phyloP scores from a whole-genome alignment of 2,888 invertebrate species.

The Agrotis puta region DNA sequence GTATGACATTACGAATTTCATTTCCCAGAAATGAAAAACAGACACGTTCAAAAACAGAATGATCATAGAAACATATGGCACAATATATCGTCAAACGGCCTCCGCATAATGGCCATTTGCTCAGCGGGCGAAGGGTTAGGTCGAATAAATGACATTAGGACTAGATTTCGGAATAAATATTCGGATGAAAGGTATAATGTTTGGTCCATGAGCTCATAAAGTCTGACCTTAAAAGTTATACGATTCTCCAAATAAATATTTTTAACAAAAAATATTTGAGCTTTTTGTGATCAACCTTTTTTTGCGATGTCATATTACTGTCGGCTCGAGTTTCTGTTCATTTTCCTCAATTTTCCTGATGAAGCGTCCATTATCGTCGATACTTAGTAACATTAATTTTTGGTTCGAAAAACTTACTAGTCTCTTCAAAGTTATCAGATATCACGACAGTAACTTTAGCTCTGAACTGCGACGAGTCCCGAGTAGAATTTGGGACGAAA shows the following conservation, averaged over 20 bases:
- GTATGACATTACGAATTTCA: conserved; percentile 15
- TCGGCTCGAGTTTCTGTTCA: not conserved
- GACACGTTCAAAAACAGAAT: conserved; percentile 65
- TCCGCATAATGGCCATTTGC: conserved; percentile 51
- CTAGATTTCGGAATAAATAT: conserved; percentile 43
- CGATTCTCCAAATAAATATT: conserved; percentile 8
- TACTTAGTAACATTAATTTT: not conserved
- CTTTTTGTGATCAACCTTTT: conserved; percentile 21
- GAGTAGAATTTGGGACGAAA: no score
- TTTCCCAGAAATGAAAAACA: conserved; percentile 43
- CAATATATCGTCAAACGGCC: conserved; percentile 44
- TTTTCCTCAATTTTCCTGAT: conserved; percentile 11
- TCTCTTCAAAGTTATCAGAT: conserved; percentile 19
- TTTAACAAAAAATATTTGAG: conserved; percentile 5
- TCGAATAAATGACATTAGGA: conserved; percentile 46
- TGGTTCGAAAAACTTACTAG: not conserved
- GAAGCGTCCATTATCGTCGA: not conserved
- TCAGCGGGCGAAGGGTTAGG: conserved; percentile 39
- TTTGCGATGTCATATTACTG: conserved; percentile 4
- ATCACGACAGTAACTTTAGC: conserved; percentile 8
- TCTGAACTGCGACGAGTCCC: no score
- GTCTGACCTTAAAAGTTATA: conserved; percentile 17
- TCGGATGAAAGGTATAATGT: conserved; percentile 29
- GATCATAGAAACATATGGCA: conserved; percentile 71
- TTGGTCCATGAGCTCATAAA: conserved; percentile 25